Evolutionary conservation across 2,888 invertebrate species (phyloP), one percentile per base, ranked within the genome.

Genomic region (Leptura quadrifasciata): DNA sequence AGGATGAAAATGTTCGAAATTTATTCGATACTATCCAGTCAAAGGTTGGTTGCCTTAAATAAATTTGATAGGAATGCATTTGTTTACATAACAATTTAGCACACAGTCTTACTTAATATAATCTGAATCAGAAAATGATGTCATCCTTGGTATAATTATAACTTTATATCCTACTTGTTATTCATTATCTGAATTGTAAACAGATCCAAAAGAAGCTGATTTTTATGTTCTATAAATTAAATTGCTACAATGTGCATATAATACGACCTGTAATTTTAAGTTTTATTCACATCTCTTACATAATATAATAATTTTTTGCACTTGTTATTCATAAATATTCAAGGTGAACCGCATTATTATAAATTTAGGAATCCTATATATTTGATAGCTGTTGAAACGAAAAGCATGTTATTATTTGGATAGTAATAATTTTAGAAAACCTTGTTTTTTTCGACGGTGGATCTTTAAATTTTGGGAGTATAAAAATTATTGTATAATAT

Each of bases 11-110:
- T 76, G 89, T 93, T 61, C 92, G 92, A n/a, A 89, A 90, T 55
- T 91, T 93, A 27, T 93, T 94, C 82, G 94, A 95, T 88, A 90
- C 91, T 54, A 92, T 95, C 80, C 95, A 95, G 87, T 89, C 90
- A 83, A 91, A 91, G 84, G 93, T 93, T 89, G 88, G 86, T 87
- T 70, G 12, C 58, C 35, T 58, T 20, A 70, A 57, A 61, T 74
- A 70, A 69, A 65, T 63, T 63, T 63, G 12, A 61, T 61, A 52
- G 61, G 20, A 47, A 31, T 47, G 60, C n/a, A 27, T 39, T n/a
- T 73, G 47, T 67, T 60, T 74, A 74, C 68, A n/a, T 68, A 65
- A 67, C 39, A 47, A 47, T 74, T 60, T 47, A 65, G 58, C 39
- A 67, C 31, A 52, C 52, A 3, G 24, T 9, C 54, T 27, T 68